These are phyloP conservation scores for Phacellophora camtschatica DNA, from an alignment of 30 jellyfish, hydroid and myxozoan species.

Conservation along the genomic window DNA sequence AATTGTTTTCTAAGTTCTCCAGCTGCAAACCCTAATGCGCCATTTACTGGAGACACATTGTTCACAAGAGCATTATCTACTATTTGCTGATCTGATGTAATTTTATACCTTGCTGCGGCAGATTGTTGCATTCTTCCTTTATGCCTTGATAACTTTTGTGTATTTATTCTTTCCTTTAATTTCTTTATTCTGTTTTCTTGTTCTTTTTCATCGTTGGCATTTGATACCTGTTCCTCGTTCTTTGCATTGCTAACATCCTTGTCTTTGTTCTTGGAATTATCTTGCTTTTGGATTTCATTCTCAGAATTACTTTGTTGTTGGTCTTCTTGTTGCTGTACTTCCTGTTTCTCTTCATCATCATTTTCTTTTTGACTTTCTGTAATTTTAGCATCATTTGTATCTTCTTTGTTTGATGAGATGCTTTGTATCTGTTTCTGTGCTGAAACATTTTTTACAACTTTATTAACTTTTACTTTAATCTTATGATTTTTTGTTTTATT, in stretches of 20 bases:
- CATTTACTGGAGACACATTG: conserved; percentile 47
- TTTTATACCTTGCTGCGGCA: conserved; percentile 61
- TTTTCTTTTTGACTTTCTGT: conserved; percentile 1
- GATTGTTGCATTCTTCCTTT: conserved; percentile 41
- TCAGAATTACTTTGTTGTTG: not conserved
- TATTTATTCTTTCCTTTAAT: conserved; percentile 45
- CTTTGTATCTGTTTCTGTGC: not conserved
- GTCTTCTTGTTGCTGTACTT: conserved; percentile 4
- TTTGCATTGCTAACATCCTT: conserved; percentile 3
- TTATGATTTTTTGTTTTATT: not conserved
- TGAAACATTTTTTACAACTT: not conserved
- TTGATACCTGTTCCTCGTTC: not conserved
- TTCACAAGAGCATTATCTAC: conserved; percentile 21
- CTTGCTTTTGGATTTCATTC: not conserved
- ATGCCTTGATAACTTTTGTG: conserved; percentile 24
- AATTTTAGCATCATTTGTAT: not conserved
- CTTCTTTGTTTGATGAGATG: not conserved
- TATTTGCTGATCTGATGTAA: conserved; percentile 7
- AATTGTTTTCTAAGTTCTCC: conserved; percentile 64
- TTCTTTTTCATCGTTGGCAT: conserved; percentile 12
- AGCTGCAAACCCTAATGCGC: conserved; percentile 49
- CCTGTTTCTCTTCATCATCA: not conserved
- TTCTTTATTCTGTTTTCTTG: conserved; percentile 53
- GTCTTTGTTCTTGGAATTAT: not conserved
- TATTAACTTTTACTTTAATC: not conserved